A percentile compares a stretch with the other conserved stretches of the same genome.
Conservation (phyloP, 2,797 vertebrate species). For the Pseudotriccus pelzelni region DNA sequence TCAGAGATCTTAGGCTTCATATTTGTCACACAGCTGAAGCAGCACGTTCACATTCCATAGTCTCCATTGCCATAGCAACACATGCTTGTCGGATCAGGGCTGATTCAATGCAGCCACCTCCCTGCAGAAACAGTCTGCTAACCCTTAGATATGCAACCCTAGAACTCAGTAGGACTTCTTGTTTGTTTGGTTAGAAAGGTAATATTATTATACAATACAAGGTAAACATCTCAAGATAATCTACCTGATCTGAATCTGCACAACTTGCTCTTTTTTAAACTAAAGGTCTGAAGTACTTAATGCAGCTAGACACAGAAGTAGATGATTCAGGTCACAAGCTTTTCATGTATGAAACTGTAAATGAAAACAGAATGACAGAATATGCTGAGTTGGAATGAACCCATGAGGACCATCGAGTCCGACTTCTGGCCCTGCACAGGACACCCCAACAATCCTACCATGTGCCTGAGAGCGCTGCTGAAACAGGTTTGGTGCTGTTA, state of each 20-base stretch:
- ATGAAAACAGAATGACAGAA: neutral
- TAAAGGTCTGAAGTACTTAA: neutral
- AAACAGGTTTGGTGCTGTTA: neutral
- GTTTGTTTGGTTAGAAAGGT: neutral
- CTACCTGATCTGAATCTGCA: neutral
- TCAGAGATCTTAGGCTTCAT: neutral
- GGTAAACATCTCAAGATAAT: neutral
- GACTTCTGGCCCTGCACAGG: neutral
- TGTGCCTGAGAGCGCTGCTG: neutral
- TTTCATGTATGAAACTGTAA: neutral
- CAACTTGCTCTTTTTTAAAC: neutral
- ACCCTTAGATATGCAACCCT: neutral
- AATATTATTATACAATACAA: neutral
- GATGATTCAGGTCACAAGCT: neutral
- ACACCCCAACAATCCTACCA: neutral
- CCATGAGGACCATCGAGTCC: accelerated
- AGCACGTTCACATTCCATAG: neutral
- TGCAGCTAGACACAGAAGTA: neutral
- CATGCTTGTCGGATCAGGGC: neutral
- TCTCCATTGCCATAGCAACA: slow-evolving; percentile 52
- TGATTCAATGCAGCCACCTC: neutral
- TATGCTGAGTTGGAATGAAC: neutral
- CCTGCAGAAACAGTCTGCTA: neutral
- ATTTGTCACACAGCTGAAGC: neutral
- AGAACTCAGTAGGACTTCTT: neutral